Evolutionary conservation across 2,113 vertebrate species (phyloP), one percentile per base, ranked within the genome.

Genomic region (Calypte anna): DNA sequence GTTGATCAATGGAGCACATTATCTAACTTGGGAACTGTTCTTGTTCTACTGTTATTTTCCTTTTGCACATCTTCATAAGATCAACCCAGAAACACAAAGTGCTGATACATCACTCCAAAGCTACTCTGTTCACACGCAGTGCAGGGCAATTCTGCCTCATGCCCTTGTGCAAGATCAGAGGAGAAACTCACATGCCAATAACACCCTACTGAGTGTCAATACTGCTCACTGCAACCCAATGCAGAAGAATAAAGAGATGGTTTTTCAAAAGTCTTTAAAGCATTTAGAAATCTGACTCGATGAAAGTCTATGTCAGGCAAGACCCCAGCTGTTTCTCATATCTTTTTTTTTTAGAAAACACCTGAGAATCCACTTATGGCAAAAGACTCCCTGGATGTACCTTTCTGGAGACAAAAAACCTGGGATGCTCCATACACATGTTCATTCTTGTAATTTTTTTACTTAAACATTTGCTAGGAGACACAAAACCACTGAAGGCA

Each of bases 131-230:
- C 54, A 53, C 3, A 19, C 0, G 17, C 62, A 70, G 31, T 46
- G 80, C 44, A 91, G 62, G 50, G 54, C 36, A 86, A 88, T 76
- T 88, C 67, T 76, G 46, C 36, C 58, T 92, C 53, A 6, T 54
- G 80, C 31, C 66, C 86, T 93, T 93, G 79, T 82, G 70, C 43
- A 85, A 90, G 51, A 87, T 55, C 36, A 66, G 50, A 85, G 62
- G 50, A 90, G 59, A 94, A 88, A 91, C 83, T 85, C 82, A 90
- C 54, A 76, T 73, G 90, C 73, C 88, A 86, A 59, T 92, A 94
- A 58, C 72, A 86, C 78, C 70, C 50, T 59, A 43, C 54, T 38
- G 58, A 44, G 61, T 46, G 54, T 79, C 92, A 78, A 86, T 86
- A 91, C 31, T 3, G 9, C 66, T 75, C 86, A 72, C 30, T 0